Conservation (phyloP, 2,113 vertebrate genomes). For the Hydropotes inermis region DNA sequence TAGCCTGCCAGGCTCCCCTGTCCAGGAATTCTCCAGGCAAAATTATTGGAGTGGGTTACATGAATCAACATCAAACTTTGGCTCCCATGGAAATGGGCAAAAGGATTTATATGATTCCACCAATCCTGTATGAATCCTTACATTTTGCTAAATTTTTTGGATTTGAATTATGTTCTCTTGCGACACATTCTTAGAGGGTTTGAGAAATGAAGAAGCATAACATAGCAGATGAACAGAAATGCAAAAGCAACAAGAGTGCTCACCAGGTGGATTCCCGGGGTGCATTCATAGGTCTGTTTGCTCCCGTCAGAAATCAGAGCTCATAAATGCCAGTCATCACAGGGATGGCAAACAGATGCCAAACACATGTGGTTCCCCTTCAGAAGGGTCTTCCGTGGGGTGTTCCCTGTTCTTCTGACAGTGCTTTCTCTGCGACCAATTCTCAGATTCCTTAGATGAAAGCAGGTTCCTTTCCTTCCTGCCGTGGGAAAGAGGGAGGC, state of each 20-base stretch:
- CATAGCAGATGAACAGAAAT: background rate
- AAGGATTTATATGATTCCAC: background rate
- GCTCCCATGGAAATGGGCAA: background rate
- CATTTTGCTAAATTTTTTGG: background rate
- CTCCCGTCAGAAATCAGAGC: constrained; percentile 46
- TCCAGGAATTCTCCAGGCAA: background rate
- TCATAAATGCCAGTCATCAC: constrained; percentile 22
- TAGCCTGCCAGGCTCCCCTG: background rate
- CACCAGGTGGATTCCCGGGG: constrained; percentile 1
- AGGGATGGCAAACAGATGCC: constrained; percentile 35
- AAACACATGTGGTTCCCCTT: background rate
- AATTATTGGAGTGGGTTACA: background rate
- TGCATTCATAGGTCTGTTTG: background rate
- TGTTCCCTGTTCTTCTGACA: background rate
- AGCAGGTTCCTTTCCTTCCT: background rate
- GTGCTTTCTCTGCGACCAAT: background rate
- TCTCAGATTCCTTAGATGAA: background rate
- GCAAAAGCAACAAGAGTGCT: background rate
- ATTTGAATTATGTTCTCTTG: background rate
- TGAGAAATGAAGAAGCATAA: constrained; percentile 18
- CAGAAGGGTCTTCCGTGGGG: background rate
- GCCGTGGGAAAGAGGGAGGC: background rate
- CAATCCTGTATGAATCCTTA: background rate
- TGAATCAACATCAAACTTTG: background rate
- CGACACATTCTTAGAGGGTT: background rate